phyloP scores from a whole-genome alignment of 2,888 invertebrate species.

The Agapetus fuscipes region DNA sequence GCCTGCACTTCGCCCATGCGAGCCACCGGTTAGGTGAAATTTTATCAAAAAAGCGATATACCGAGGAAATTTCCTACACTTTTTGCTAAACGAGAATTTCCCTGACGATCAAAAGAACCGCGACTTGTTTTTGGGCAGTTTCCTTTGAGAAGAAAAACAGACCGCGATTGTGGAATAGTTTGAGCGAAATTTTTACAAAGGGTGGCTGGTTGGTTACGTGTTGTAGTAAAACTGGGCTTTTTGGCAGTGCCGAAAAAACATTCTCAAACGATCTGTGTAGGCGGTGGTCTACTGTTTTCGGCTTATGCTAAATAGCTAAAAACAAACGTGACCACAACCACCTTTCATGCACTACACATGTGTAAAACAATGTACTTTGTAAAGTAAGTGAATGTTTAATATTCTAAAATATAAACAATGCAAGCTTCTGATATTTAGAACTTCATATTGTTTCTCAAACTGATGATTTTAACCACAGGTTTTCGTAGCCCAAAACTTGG shows the following conservation, averaged over 20 bases:
- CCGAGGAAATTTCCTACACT: constrained; percentile 10
- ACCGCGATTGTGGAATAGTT: constrained; percentile 6
- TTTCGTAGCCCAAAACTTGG: not conserved
- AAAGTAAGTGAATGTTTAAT: too few species aligned
- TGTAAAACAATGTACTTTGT: too few species aligned
- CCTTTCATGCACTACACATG: not conserved
- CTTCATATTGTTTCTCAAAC: too few species aligned
- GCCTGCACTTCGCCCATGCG: constrained; percentile 9
- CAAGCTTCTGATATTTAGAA: too few species aligned
- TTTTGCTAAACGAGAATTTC: constrained; percentile 12
- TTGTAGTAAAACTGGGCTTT: not conserved
- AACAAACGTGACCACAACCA: not conserved
- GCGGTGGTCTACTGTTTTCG: not conserved
- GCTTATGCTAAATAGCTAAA: constrained; percentile 2
- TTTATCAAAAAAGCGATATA: constrained; percentile 15
- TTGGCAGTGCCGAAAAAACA: not conserved
- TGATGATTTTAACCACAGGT: too few species aligned
- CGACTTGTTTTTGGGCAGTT: too few species aligned
- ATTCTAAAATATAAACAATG: too few species aligned
- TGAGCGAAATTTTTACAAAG: constrained; percentile 5
- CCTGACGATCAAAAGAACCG: constrained; percentile 2
- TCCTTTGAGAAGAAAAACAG: constrained; percentile 11
- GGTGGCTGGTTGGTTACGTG: not conserved
- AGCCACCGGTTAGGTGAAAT: too few species aligned
- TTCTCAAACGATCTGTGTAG: not conserved